phyloP scores from a whole-genome alignment of 2,888 invertebrate species.

The Drosophila leonis region DNA sequence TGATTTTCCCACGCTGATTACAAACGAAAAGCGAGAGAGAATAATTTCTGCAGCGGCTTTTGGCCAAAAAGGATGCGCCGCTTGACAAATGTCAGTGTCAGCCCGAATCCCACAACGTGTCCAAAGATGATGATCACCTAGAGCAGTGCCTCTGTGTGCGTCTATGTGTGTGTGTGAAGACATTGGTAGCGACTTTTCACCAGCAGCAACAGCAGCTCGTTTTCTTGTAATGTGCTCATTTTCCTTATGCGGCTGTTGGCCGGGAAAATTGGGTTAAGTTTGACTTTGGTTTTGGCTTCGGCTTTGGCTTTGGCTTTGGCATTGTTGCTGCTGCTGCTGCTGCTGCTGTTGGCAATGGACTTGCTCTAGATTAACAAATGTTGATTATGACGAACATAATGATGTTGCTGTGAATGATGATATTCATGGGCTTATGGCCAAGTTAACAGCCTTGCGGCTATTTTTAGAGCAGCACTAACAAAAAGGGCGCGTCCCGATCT shows the following conservation, averaged over 20 bases:
- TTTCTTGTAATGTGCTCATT: constrained; percentile 78
- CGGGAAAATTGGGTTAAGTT: constrained; percentile 76
- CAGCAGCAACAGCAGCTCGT: constrained; percentile 35
- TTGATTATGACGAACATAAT: constrained; percentile 36
- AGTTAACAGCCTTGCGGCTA: constrained; percentile 65
- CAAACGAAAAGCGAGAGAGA: constrained; percentile 36
- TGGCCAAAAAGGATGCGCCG: constrained; percentile 62
- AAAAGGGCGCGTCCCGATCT: constrained; percentile 73
- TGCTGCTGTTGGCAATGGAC: constrained; percentile 53
- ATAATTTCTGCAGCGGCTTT: constrained; percentile 16
- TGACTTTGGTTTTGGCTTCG: constrained; percentile 45
- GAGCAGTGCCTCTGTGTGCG: constrained; percentile 6
- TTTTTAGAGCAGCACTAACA: constrained; percentile 61
- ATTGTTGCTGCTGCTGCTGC: background rate
- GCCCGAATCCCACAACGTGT: constrained; percentile 67
- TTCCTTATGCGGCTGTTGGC: constrained; percentile 70
- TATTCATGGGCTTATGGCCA: constrained; percentile 43
- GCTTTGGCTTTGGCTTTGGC: constrained; percentile 10
- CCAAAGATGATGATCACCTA: constrained; percentile 51
- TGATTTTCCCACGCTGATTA: constrained; percentile 66
- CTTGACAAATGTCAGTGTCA: constrained; percentile 72
- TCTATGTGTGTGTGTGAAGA: constrained; percentile 14
- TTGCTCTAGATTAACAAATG: constrained; percentile 63
- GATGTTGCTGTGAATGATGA: constrained; percentile 21
- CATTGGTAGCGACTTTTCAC: constrained; percentile 43